Conservation (phyloP, 2,113 vertebrate species). For the Petromus typicus region DNA sequence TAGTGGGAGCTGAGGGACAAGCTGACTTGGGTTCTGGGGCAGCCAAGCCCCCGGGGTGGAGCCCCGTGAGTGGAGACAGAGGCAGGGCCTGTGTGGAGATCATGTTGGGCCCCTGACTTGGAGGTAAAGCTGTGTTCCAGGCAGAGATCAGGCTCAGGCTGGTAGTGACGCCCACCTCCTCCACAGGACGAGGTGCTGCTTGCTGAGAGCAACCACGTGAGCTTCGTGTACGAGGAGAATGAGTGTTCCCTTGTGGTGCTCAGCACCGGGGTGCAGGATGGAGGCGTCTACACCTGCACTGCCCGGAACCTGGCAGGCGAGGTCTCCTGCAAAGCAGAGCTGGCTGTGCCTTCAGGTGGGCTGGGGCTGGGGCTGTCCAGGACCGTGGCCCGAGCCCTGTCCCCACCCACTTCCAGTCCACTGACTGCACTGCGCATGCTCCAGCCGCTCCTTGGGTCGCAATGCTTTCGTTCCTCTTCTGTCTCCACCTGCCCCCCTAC, state of each 20-base stretch:
- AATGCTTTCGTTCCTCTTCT: not conserved
- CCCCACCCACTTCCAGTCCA: not conserved
- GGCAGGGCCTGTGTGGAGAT: not conserved
- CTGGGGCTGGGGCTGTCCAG: not conserved
- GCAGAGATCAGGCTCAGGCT: not conserved
- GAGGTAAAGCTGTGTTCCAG: not conserved
- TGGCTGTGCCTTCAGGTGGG: conserved; percentile 92
- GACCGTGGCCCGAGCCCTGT: not conserved
- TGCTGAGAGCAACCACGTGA: conserved; percentile 95
- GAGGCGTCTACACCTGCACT: conserved; percentile 96
- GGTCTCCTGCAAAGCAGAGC: conserved; percentile 97
- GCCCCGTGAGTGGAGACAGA: not conserved
- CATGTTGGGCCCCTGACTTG: not conserved
- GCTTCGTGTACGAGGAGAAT: conserved; percentile 96
- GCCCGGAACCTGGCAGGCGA: conserved; percentile 95
- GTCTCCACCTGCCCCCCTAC: not conserved
- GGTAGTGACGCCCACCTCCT: conserved; percentile 9
- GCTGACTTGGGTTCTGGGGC: not conserved
- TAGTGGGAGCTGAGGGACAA: not conserved
- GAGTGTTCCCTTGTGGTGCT: conserved; percentile 97
- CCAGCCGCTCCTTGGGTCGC: fast-evolving
- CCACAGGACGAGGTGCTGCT: conserved; percentile 92
- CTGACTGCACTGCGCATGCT: fast-evolving
- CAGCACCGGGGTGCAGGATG: conserved; percentile 90
- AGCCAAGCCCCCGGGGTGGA: not conserved